Evolutionary conservation across 2,113 vertebrate genomes (phyloP), one percentile per base, ranked within the genome.

Genomic region (Elephantulus edwardii): DNA sequence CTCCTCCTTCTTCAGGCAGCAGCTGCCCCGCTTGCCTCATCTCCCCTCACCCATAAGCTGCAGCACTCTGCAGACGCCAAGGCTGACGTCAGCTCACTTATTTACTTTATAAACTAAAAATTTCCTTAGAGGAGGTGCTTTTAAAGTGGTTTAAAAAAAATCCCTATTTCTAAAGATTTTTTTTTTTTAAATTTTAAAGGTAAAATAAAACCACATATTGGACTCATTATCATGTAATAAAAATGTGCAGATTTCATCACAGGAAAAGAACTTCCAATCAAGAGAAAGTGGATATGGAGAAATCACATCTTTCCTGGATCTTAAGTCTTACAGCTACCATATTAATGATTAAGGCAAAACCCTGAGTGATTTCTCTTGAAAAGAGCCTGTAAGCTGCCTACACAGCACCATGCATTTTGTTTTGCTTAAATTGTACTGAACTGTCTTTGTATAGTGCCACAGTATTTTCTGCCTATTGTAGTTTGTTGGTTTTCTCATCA

Each of bases 161-260:
- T 42, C 82, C 8, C 13, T 82, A 42, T 64, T 84, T 70, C 54
- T 87, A 90, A 74, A 58, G 13, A 8, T 80, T 42, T 88, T 91
- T 86, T 56, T 80, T 42, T 88, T 91, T 86, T 56, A 30, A n/a
- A 86, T 86, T 77, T 82, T 72, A 82, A 62, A 91, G 24, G 78
- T n/a, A n/a, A n/a, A 91, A 16, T 83, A 77, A 78, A 92, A 35
- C 8, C 70, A 30, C 40, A 82, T 30, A 85, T 75, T 75, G 33
- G 42, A 92, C 84, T 58, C 50, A 84, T 72, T 24, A 66, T 14
- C 35, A 56, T 38, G 3, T 35, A 85, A 88, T 66, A 90, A 81
- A 95, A 84, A 83, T 75, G n/a, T 87, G 10, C 35, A 76, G 52
- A 94, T 74, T 62, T 50, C 46, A 68, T 77, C 58, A 42, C 1